Evolutionary conservation across 1,140 invertebrate species (phyloP).

Genomic region (Drosophila takahashii): DNA sequence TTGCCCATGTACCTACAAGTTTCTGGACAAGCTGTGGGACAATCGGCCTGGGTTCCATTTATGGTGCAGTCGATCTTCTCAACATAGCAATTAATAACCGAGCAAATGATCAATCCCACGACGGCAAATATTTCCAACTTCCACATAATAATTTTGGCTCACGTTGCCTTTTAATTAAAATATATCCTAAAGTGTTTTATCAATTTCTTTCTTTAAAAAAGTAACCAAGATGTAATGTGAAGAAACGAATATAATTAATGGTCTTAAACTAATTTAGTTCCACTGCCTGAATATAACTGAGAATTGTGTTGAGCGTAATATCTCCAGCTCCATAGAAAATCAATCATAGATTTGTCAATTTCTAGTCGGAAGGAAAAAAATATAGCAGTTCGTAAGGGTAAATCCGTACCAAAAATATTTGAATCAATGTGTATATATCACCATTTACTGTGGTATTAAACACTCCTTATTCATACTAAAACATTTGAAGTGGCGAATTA

Average conservation of each 20-base stretch:
- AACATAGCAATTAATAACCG: background rate
- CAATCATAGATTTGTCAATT: too few species aligned
- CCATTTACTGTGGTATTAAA: too few species aligned
- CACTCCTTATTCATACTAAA: background rate
- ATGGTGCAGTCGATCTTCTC: background rate
- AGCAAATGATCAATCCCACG: background rate
- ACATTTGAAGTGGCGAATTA: background rate
- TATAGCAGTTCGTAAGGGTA: too few species aligned
- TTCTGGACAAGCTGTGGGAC: background rate
- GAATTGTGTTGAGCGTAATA: too few species aligned
- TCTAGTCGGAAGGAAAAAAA: too few species aligned
- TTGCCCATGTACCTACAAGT: background rate
- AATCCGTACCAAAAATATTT: too few species aligned
- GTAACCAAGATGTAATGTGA: background rate
- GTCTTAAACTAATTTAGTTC: too few species aligned
- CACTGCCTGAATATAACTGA: too few species aligned
- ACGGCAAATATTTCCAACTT: background rate
- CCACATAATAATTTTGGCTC: background rate
- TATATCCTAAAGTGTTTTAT: background rate
- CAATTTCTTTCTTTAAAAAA: too few species aligned
- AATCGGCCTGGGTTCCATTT: background rate
- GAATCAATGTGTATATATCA: too few species aligned
- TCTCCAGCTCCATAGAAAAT: too few species aligned
- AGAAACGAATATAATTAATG: background rate
- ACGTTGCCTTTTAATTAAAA: background rate